Conservation (phyloP, 2,113 vertebrate species). For the Mirounga angustirostris region DNA sequence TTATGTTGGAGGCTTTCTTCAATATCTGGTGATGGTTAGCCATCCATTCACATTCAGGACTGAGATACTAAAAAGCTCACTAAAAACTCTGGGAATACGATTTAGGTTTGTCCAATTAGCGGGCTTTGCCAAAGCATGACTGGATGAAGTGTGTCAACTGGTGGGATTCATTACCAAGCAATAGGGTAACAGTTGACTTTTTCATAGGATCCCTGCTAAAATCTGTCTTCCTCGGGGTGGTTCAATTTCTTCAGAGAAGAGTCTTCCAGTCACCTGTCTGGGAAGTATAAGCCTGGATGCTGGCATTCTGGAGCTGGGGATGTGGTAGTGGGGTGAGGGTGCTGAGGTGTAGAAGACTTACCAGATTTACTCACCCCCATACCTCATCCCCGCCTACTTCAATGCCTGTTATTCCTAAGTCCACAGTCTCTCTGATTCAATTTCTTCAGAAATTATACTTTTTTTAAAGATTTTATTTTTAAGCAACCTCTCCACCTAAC, state of each 20-base stretch:
- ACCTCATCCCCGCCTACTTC: background rate
- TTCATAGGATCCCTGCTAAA: background rate
- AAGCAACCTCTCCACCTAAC: background rate
- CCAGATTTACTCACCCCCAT: background rate
- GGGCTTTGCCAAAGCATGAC: background rate
- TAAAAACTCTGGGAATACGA: background rate
- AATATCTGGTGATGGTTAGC: background rate
- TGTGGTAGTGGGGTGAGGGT: background rate
- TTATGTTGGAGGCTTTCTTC: background rate
- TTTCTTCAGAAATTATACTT: background rate
- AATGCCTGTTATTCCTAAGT: background rate
- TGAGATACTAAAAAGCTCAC: background rate
- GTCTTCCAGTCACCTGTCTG: background rate
- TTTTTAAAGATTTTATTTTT: background rate
- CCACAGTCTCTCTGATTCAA: background rate
- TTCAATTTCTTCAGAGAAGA: background rate
- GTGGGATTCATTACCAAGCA: background rate
- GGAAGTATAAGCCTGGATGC: background rate
- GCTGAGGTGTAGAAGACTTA: background rate
- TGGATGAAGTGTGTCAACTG: background rate
- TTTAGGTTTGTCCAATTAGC: background rate
- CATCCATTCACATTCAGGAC: background rate
- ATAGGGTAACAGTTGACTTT: background rate
- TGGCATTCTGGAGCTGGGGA: background rate
- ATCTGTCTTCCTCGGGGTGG: background rate